Evolutionary conservation across 2,888 invertebrate genomes (phyloP).

Genomic region (Drosophila ochracea): DNA sequence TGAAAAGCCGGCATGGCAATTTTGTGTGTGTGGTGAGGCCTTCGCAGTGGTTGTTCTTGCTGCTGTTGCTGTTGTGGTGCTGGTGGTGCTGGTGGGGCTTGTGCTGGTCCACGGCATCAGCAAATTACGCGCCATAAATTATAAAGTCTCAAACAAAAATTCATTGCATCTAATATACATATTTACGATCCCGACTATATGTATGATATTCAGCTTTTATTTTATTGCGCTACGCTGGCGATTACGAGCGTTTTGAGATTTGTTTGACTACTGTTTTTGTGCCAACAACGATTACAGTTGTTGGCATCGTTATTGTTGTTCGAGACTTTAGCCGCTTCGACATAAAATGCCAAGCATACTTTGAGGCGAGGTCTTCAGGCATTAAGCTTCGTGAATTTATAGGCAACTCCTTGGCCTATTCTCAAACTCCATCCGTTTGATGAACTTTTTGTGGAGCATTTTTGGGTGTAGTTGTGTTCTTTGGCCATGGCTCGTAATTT

Average conservation of each 20-base stretch:
- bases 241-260: slow-evolving; percentile 52
- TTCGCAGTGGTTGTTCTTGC: background rate
- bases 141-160: slow-evolving; percentile 70
- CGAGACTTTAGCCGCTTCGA: slow-evolving; percentile 15
- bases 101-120: slow-evolving; percentile 43
- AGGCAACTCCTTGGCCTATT: slow-evolving; percentile 25
- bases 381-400: slow-evolving; percentile 14
- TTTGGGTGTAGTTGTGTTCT: slow-evolving; percentile 46
- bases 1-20: slow-evolving; percentile 65
- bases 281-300: slow-evolving; percentile 13
- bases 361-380: slow-evolving; percentile 33
- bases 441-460: slow-evolving; percentile 55
- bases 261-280: slow-evolving; percentile 24
- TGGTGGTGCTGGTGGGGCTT: slow-evolving; percentile 16
- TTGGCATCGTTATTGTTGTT: slow-evolving; percentile 10
- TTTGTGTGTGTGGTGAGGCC: slow-evolving; percentile 24
- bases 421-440: slow-evolving; percentile 58
- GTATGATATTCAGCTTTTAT: slow-evolving; percentile 45
- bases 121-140: slow-evolving; percentile 70
- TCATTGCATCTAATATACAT: slow-evolving; percentile 68
- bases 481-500: slow-evolving; percentile 56
- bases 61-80: slow-evolving; percentile 4
- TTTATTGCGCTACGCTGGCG: slow-evolving; percentile 44
- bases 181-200: slow-evolving; percentile 43
- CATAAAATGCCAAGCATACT: slow-evolving; percentile 51